Percentiles rank a stretch among this genome's conserved stretches.
Evolutionary conservation across 2,113 vertebrate species (phyloP).

Genomic region (Eulemur macaco): DNA sequence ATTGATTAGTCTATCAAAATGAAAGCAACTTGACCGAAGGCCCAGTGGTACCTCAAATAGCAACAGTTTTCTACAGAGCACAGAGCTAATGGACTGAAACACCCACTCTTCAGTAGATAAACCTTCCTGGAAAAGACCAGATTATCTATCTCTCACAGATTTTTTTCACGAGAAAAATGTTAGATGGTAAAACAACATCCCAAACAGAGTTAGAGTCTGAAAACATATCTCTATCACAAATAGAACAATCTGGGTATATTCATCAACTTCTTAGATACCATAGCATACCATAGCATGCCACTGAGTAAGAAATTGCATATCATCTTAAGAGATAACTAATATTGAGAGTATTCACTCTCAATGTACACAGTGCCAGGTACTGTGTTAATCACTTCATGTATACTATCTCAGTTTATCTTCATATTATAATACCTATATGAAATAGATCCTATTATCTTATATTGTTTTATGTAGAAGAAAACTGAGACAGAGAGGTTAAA

Average conservation of each 20-base stretch:
- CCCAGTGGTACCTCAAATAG: constrained; percentile 72
- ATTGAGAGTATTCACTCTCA: background rate
- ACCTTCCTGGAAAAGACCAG: background rate
- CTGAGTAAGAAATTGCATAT: background rate
- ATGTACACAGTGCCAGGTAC: background rate
- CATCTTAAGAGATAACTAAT: background rate
- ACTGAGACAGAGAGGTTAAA: background rate
- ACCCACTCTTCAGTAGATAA: background rate
- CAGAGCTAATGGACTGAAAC: background rate
- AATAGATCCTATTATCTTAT: background rate
- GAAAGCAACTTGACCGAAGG: constrained; percentile 72
- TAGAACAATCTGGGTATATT: background rate
- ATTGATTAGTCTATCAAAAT: constrained; percentile 80
- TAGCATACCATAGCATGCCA: background rate
- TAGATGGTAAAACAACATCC: background rate
- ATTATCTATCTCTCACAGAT: background rate
- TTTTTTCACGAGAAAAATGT: constrained; percentile 20
- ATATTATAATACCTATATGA: background rate
- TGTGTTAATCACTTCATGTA: background rate
- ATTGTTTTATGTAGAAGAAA: background rate
- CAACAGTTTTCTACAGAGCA: constrained; percentile 52
- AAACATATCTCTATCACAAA: constrained; percentile 24
- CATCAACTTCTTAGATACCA: background rate
- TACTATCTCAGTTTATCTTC: background rate
- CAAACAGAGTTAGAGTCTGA: background rate